A percentile compares a stretch with the other conserved stretches of the same genome.
These are phyloP conservation scores for Anthopleura xanthogrammica DNA, from an alignment of 92 coral and sea anemone species.

Conservation along the genomic window DNA sequence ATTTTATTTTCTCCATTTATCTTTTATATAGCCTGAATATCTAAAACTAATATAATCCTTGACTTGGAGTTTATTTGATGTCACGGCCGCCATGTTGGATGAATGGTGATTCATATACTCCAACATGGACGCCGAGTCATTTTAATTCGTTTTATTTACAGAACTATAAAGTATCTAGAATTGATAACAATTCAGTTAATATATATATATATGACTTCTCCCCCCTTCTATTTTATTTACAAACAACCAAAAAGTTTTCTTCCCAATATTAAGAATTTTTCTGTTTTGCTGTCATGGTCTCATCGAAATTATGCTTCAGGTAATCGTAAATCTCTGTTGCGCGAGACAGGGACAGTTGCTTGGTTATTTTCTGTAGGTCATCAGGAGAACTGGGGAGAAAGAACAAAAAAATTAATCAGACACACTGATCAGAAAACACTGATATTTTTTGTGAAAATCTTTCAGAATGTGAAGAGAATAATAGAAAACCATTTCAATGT, in stretches of 20 bases:
- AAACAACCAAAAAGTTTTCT: neutral
- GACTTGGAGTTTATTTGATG: too few relatives aligned
- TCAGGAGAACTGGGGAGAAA: conserved; percentile 34
- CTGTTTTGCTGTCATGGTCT: conserved; percentile 36
- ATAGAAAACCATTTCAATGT: neutral
- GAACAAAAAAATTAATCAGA: neutral
- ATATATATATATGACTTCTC: neutral
- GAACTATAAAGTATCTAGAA: too few relatives aligned
- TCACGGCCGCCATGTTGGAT: too few relatives aligned
- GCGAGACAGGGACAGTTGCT: conserved; percentile 45
- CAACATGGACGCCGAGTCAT: too few relatives aligned
- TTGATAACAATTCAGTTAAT: neutral
- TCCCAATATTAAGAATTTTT: conserved; percentile 10
- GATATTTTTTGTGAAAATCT: neutral
- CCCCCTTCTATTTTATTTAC: neutral
- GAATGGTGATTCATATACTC: too few relatives aligned
- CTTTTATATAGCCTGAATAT: too few relatives aligned
- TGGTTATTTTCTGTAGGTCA: conserved; percentile 50
- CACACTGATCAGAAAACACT: neutral
- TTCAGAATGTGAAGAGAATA: too few relatives aligned
- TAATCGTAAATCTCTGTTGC: conserved; percentile 56
- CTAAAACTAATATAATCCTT: too few relatives aligned
- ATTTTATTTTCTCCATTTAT: neutral
- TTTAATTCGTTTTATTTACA: too few relatives aligned
- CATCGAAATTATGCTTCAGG: conserved; percentile 51